These are phyloP conservation scores for Brenthis daphne DNA, from an alignment of 2,888 invertebrate species.

Conservation along the genomic window DNA sequence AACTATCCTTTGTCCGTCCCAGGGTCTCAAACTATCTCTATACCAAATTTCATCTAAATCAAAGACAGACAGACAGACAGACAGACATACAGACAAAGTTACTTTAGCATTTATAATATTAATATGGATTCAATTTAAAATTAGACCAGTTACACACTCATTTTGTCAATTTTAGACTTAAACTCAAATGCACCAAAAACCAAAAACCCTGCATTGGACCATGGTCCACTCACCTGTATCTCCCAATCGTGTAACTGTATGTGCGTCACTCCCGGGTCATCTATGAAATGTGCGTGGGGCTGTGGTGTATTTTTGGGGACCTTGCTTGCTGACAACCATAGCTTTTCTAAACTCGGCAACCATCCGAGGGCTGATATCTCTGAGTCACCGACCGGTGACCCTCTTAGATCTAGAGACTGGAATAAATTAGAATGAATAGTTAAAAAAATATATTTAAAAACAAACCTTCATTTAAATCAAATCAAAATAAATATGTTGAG, in stretches of 20 bases:
- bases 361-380: slow-evolving; percentile 73
- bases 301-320: slow-evolving; percentile 41
- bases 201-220: no score
- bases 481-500: no score
- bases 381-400: slow-evolving; percentile 69
- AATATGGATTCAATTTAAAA: no score
- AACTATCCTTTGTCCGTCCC: no score
- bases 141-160: no score
- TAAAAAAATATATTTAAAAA: background rate
- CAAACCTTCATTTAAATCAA: background rate
- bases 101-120: no score
- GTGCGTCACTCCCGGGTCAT: slow-evolving; percentile 39
- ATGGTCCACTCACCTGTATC: slow-evolving; percentile 42
- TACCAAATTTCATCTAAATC: no score
- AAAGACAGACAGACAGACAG: no score
- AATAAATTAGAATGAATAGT: background rate
- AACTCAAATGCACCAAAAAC: no score
- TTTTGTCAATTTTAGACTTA: no score
- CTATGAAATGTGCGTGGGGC: slow-evolving; percentile 42
- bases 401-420: slow-evolving; percentile 67
- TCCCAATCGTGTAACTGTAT: slow-evolving; percentile 58
- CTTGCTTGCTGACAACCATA: slow-evolving; percentile 49
- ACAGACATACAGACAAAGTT: no score
- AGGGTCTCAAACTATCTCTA: no score
- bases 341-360: slow-evolving; percentile 58